These are phyloP conservation scores for Lochmaea crataegi DNA, from an alignment of 2,888 invertebrate genomes.

Conservation along the genomic window DNA sequence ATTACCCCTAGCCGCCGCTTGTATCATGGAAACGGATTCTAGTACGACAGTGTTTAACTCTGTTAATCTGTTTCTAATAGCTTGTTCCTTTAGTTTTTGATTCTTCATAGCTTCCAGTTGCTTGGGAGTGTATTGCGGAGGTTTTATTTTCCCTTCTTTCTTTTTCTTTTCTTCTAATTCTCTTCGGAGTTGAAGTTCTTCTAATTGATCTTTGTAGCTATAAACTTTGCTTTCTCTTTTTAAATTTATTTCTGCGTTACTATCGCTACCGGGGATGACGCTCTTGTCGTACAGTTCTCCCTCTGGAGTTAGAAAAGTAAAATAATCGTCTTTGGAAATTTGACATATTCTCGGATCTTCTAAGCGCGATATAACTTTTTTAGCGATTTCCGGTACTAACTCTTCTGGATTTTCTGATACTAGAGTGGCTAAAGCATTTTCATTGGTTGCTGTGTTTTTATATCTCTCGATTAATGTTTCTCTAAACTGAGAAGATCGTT, in stretches of 20 bases:
- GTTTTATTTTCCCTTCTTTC: slow-evolving; percentile 81
- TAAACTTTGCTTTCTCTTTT: slow-evolving; percentile 97
- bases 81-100: slow-evolving; percentile 87
- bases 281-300: slow-evolving; percentile 93
- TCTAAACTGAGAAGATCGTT: slow-evolving; percentile 70
- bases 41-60: slow-evolving; percentile 64
- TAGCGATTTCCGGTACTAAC: slow-evolving; percentile 74
- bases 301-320: slow-evolving; percentile 85
- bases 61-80: slow-evolving; percentile 77
- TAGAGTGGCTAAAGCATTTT: slow-evolving; percentile 80
- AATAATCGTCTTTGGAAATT: slow-evolving; percentile 83
- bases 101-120: slow-evolving; percentile 92
- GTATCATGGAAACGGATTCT: slow-evolving; percentile 67
- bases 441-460: slow-evolving; percentile 66
- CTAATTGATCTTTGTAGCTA: slow-evolving; percentile 96
- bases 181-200: slow-evolving; percentile 90
- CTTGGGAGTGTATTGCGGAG: slow-evolving; percentile 81
- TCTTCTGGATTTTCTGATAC: slow-evolving; percentile 73
- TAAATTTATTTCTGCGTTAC: slow-evolving; percentile 76
- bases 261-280: slow-evolving; percentile 72
- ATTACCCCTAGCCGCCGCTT: slow-evolving; percentile 69
- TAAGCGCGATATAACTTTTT: slow-evolving; percentile 71
- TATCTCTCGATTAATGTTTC: slow-evolving; percentile 73
- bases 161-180: slow-evolving; percentile 91
- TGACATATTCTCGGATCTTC: slow-evolving; percentile 74